phyloP scores from a whole-genome alignment of 1,140 invertebrate species.

The Lerema accius region DNA sequence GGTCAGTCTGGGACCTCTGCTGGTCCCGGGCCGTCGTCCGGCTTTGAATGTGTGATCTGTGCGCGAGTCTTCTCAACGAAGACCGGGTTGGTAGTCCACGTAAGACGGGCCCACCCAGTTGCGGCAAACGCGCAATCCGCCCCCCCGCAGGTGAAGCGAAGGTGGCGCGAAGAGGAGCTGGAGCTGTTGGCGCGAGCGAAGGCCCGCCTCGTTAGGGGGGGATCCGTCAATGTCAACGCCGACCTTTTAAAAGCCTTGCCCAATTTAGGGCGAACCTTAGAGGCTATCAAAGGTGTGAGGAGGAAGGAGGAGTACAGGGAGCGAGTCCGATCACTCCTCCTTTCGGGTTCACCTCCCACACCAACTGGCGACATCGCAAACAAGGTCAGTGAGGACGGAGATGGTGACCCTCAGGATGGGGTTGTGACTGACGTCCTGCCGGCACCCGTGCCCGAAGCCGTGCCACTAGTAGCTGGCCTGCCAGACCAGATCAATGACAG shows the following conservation, averaged over 20 bases:
- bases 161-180: slow-evolving; percentile 13
- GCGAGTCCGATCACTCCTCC: slow-evolving; percentile 25
- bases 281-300: slow-evolving; percentile 42
- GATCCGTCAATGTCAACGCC: slow-evolving; percentile 5
- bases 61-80: slow-evolving; percentile 14
- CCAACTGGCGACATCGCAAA: neutral
- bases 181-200: slow-evolving; percentile 15
- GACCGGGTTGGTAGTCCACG: slow-evolving; percentile 30
- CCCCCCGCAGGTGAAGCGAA: slow-evolving; percentile 24
- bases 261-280: slow-evolving; percentile 30
- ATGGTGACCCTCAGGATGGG: neutral
- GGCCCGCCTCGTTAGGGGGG: neutral
- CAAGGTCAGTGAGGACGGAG: neutral
- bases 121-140: slow-evolving; percentile 21
- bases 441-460: neutral
- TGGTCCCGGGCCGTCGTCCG: slow-evolving; percentile 6
- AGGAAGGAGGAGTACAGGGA: slow-evolving; percentile 36
- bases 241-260: slow-evolving; percentile 29
- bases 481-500: neutral
- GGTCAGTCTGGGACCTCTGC: slow-evolving; percentile 5
- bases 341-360: slow-evolving; percentile 24
- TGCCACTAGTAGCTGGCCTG: slow-evolving; percentile 14
- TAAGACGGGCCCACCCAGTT: slow-evolving; percentile 25
- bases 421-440: slow-evolving; percentile 10
- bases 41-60: slow-evolving; percentile 23